Percentiles rank a stretch among this genome's conserved stretches.
Evolutionary conservation across 2,113 vertebrate species (phyloP).

Genomic region (Corythaixoides concolor): DNA sequence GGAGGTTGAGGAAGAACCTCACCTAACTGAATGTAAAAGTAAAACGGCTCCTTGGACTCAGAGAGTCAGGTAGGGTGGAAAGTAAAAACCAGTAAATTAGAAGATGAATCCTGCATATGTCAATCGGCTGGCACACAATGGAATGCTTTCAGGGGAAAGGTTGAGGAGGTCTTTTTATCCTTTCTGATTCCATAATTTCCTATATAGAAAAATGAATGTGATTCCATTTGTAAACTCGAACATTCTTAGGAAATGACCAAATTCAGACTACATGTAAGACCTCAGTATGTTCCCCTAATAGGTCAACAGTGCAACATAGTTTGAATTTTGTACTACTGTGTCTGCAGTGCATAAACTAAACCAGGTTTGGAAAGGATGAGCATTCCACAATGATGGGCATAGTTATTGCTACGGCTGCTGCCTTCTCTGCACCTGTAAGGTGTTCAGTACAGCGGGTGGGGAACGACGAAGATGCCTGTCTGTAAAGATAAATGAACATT

Average conservation of each 20-base stretch:
- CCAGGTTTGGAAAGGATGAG: not conserved
- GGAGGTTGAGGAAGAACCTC: not conserved
- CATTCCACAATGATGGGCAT: not conserved
- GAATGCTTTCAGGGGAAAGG: not conserved
- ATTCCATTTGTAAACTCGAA: not conserved
- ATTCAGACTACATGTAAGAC: not conserved
- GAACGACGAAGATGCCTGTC: fast-evolving
- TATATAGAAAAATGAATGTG: not conserved
- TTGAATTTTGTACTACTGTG: not conserved
- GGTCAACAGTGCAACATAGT: not conserved
- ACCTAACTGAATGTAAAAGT: not conserved
- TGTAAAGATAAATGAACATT: not conserved
- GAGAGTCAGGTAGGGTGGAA: not conserved
- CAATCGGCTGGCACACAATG: not conserved
- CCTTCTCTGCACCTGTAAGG: not conserved
- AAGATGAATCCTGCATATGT: not conserved
- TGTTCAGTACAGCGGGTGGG: not conserved
- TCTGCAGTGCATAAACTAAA: not conserved
- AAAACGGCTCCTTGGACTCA: not conserved
- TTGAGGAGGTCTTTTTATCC: not conserved
- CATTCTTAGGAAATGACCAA: not conserved
- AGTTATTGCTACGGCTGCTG: not conserved
- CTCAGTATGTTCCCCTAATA: not conserved
- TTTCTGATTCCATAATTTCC: not conserved
- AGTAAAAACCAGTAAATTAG: not conserved